Percentiles rank a stretch among this genome's conserved stretches.
Evolutionary conservation across 2,888 invertebrate genomes (phyloP).

Genomic region (Caenorhabditis becei): DNA sequence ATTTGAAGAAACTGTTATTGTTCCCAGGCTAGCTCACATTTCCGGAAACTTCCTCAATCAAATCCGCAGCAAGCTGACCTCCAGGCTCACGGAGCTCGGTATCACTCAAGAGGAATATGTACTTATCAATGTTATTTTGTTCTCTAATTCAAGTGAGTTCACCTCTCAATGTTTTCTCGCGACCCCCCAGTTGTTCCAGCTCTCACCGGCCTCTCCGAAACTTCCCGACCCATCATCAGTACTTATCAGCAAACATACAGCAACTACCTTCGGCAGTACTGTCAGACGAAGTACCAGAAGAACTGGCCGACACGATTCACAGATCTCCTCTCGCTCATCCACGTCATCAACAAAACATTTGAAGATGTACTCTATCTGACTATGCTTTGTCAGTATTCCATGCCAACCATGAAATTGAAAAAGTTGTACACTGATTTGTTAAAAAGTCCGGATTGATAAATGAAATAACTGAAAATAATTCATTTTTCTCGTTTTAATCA

Average conservation of each 20-base stretch:
- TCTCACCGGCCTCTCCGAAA: background rate
- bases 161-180: background rate
- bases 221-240: background rate
- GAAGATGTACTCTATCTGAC: background rate
- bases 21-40: background rate
- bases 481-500: too few relatives aligned
- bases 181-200: background rate
- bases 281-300: background rate
- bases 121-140: background rate
- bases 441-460: background rate
- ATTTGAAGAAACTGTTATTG: background rate
- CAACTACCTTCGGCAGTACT: background rate
- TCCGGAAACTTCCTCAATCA: background rate
- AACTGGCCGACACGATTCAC: background rate
- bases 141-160: background rate
- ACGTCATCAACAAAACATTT: conserved; percentile 3
- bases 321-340: background rate
- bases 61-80: background rate
- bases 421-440: background rate
- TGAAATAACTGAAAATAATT: too few relatives aligned
- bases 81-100: background rate
- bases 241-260: background rate
- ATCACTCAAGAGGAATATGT: background rate
- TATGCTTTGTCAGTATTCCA: background rate
- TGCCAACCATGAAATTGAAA: background rate